These are phyloP conservation scores for Thymelicus acteon DNA, from an alignment of 2,888 invertebrate species.

Conservation along the genomic window DNA sequence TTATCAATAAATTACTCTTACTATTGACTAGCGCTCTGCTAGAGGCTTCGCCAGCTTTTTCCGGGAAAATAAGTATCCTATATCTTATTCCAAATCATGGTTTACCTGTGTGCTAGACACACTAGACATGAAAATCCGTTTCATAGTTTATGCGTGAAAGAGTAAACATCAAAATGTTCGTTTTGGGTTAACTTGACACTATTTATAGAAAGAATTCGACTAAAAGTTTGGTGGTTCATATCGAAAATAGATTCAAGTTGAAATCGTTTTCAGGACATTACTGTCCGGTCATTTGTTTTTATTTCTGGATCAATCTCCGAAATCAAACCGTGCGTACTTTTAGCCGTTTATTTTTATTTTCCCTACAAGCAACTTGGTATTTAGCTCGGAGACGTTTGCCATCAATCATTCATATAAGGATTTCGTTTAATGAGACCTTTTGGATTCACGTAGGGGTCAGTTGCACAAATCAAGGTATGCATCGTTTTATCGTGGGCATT, in stretches of 20 bases:
- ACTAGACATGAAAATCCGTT: too few relatives aligned
- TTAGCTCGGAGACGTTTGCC: slow-evolving; percentile 40
- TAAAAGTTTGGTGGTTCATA: too few relatives aligned
- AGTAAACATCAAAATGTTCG: too few relatives aligned
- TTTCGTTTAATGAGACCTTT: slow-evolving; percentile 58
- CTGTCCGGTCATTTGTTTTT: slow-evolving; percentile 53
- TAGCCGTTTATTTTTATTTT: slow-evolving; percentile 33
- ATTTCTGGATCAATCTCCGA: slow-evolving; percentile 48
- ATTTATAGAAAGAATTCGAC: too few relatives aligned
- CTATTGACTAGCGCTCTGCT: too few relatives aligned
- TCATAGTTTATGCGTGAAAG: too few relatives aligned
- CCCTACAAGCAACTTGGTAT: slow-evolving; percentile 29
- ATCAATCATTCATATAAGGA: slow-evolving; percentile 60
- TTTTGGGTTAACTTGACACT: too few relatives aligned
- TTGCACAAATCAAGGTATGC: slow-evolving; percentile 30
- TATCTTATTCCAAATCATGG: too few relatives aligned
- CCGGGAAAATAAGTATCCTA: too few relatives aligned
- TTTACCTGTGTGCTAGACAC: too few relatives aligned
- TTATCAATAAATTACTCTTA: too few relatives aligned
- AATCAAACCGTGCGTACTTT: slow-evolving; percentile 41
- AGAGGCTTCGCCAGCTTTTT: too few relatives aligned
- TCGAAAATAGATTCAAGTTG: background rate
- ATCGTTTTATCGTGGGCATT: slow-evolving; percentile 42
- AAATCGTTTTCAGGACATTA: background rate
- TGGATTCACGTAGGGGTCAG: slow-evolving; percentile 48